These are phyloP conservation scores for Anodontia alba DNA, from an alignment of 2,888 invertebrate species.

Conservation along the genomic window DNA sequence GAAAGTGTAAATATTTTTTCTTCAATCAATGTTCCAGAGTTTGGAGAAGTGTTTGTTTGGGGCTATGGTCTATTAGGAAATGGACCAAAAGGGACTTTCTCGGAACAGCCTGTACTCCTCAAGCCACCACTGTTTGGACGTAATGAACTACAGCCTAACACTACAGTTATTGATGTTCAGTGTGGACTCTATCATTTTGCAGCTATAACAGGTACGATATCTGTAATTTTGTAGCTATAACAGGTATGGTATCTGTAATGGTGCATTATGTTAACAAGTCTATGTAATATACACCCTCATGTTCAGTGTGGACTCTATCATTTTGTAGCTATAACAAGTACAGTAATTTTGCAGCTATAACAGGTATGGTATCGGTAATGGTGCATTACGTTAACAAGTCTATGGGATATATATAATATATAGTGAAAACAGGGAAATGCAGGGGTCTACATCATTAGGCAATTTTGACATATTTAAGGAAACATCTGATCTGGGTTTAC, in stretches of 20 bases:
- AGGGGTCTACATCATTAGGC: no score
- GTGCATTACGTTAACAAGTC: not conserved
- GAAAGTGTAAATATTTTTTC: no score
- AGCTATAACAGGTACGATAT: slow-evolving; percentile 90
- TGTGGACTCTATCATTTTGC: slow-evolving; percentile 89
- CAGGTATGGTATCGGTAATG: not conserved
- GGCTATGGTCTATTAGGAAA: slow-evolving; percentile 96
- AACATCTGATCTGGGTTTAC: no score
- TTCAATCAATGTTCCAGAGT: slow-evolving; percentile 87
- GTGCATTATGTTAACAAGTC: not conserved
- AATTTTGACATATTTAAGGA: no score
- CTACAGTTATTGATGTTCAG: slow-evolving; percentile 86
- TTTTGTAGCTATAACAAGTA: slow-evolving; percentile 92
- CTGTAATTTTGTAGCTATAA: slow-evolving; percentile 21
- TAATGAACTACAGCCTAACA: slow-evolving; percentile 92
- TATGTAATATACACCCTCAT: no score
- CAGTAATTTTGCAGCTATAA: slow-evolving; percentile 37
- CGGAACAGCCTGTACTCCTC: slow-evolving; percentile 89
- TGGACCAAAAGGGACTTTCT: slow-evolving; percentile 91
- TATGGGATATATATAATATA: no score
- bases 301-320: slow-evolving; percentile 86
- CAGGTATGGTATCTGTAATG: not conserved
- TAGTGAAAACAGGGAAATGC: no score
- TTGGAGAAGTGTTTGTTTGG: slow-evolving; percentile 95
- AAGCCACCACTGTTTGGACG: slow-evolving; percentile 93